Percentiles rank a stretch among this genome's conserved stretches.
These are phyloP conservation scores for Harmothoe impar DNA, from an alignment of 2,888 invertebrate species.

Conservation along the genomic window DNA sequence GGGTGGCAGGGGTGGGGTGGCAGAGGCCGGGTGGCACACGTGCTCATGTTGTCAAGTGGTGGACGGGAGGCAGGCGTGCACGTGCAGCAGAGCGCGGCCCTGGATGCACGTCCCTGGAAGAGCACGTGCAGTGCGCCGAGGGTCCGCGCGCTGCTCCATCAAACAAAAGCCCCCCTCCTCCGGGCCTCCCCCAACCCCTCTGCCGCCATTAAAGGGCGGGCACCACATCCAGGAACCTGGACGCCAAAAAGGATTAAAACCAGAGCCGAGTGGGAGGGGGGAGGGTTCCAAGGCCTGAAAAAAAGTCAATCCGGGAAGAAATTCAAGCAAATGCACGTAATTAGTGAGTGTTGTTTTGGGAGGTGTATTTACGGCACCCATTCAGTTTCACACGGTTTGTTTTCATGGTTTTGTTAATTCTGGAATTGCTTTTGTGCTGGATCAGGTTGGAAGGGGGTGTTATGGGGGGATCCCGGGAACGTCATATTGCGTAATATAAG, in stretches of 20 bases:
- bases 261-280: background rate
- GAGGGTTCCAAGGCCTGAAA: conserved; percentile 19
- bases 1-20: background rate
- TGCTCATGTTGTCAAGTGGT: conserved; percentile 33
- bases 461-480: background rate
- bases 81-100: conserved; percentile 30
- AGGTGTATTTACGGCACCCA: background rate
- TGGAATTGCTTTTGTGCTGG: conserved; percentile 37
- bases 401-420: conserved; percentile 37
- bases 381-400: conserved; percentile 42
- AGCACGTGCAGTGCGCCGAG: conserved; percentile 17
- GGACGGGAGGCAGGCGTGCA: background rate
- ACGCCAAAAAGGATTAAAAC: conserved; percentile 38
- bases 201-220: background rate
- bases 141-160: background rate
- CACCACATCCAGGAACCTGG: background rate
- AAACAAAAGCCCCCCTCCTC: conserved; percentile 24
- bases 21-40: background rate
- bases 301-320: conserved; percentile 6
- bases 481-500: conserved; percentile 22
- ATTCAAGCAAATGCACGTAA: conserved; percentile 37
- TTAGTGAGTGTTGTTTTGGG: conserved; percentile 22
- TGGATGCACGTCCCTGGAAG: background rate
- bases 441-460: background rate
- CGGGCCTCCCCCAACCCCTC: conserved; percentile 17